A percentile compares a stretch with the other conserved stretches of the same genome.
phyloP scores from a whole-genome alignment of 2,113 vertebrate species.

The Mungos mungo region DNA sequence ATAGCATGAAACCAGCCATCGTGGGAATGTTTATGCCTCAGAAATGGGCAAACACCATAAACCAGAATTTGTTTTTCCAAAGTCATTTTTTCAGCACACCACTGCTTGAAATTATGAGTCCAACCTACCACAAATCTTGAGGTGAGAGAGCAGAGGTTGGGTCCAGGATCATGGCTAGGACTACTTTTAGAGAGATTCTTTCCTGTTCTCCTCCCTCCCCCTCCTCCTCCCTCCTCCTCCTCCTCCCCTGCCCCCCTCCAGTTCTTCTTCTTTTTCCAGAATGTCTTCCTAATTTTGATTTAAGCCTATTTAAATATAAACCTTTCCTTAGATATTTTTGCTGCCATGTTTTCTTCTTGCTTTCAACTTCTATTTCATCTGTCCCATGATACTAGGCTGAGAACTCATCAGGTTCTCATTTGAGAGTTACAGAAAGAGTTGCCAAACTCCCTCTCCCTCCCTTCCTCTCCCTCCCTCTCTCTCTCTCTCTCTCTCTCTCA shows the following conservation, averaged over 20 bases:
- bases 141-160: background rate
- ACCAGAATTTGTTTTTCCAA: background rate
- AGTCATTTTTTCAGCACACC: too few relatives aligned
- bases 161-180: rapidly evolving
- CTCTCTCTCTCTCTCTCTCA: too few relatives aligned
- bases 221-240: too few relatives aligned
- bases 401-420: background rate
- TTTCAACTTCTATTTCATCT: background rate
- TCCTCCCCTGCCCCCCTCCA: too few relatives aligned
- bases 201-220: too few relatives aligned
- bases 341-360: background rate
- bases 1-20: background rate
- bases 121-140: background rate
- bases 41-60: background rate
- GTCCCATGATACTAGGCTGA: background rate
- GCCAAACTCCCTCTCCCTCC: background rate
- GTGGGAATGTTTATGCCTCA: background rate
- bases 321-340: background rate
- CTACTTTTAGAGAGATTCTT: background rate
- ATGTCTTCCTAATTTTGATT: background rate
- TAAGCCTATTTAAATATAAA: background rate
- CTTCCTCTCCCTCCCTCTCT: too few relatives aligned
- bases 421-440: background rate
- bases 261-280: background rate
- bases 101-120: background rate